Conservation (phyloP, 2,797 vertebrate species). For the Gastrophryne carolinensis region DNA sequence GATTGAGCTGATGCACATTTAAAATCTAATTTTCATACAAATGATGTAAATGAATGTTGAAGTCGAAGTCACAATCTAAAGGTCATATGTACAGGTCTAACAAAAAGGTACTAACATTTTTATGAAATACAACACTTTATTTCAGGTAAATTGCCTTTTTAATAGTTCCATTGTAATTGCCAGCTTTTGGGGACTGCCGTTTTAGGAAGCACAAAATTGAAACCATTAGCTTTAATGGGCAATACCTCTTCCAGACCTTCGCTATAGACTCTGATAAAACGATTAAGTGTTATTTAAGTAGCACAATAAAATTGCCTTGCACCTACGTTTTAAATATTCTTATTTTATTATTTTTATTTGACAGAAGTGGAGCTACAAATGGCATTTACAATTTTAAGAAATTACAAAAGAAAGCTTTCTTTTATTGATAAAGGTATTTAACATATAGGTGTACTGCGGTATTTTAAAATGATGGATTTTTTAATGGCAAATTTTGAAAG, state of each 20-base stretch:
- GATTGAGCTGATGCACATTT: conserved; percentile 30
- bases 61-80: conserved; percentile 45
- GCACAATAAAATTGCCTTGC: conserved; percentile 31
- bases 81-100: conserved; percentile 43
- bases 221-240: conserved; percentile 49
- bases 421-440: background rate
- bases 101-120: conserved; percentile 49
- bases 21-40: conserved; percentile 46
- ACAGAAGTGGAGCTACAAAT: background rate
- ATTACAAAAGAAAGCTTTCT: background rate
- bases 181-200: conserved; percentile 43
- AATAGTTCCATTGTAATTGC: conserved; percentile 46
- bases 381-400: conserved; percentile 13
- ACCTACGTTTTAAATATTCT: background rate
- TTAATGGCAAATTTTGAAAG: background rate
- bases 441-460: background rate
- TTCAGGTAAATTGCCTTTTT: conserved; percentile 42
- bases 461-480: background rate
- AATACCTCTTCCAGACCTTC: conserved; percentile 46
- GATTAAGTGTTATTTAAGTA: conserved; percentile 48
- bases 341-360: conserved; percentile 9
- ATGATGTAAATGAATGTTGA: conserved; percentile 42
- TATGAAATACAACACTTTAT: conserved; percentile 49
- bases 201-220: conserved; percentile 49
- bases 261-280: conserved; percentile 41